These are phyloP conservation scores for Ctenodactylus gundi DNA, from an alignment of 2,113 vertebrate genomes.

Conservation along the genomic window DNA sequence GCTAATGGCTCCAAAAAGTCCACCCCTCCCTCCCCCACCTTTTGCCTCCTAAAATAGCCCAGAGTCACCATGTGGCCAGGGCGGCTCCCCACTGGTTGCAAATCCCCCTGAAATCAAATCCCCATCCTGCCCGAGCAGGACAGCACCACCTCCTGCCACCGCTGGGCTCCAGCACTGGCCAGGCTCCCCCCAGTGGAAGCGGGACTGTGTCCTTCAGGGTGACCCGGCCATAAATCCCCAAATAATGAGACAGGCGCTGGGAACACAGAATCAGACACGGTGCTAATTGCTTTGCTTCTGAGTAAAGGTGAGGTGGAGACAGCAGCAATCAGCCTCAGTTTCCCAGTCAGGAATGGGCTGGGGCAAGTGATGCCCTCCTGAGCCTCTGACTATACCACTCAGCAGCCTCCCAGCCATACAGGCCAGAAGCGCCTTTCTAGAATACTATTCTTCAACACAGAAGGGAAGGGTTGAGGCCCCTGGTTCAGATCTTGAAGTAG, in stretches of 20 bases:
- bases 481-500: not conserved
- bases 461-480: not conserved
- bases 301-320: not conserved
- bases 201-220: slow-evolving; percentile 71
- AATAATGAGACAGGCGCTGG: slow-evolving; percentile 73
- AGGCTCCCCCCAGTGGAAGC: slow-evolving; percentile 36
- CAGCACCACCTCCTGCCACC: slow-evolving; percentile 52
- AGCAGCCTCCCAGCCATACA: not conserved
- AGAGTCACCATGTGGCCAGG: slow-evolving; percentile 63
- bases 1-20: not conserved
- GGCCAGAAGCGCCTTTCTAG: not conserved
- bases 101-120: slow-evolving; percentile 81
- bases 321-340: not conserved
- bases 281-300: slow-evolving; percentile 58
- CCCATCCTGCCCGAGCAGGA: slow-evolving; percentile 58
- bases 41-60: slow-evolving; percentile 74
- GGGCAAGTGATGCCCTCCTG: not conserved
- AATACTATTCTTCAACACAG: not conserved
- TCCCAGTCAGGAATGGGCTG: not conserved
- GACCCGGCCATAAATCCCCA: slow-evolving; percentile 77
- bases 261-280: slow-evolving; percentile 45
- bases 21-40: slow-evolving; percentile 44
- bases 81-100: slow-evolving; percentile 63
- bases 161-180: slow-evolving; percentile 20
- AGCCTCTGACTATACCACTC: not conserved